phyloP scores from a whole-genome alignment of 2,113 vertebrate species.

The Heteronetta atricapilla region DNA sequence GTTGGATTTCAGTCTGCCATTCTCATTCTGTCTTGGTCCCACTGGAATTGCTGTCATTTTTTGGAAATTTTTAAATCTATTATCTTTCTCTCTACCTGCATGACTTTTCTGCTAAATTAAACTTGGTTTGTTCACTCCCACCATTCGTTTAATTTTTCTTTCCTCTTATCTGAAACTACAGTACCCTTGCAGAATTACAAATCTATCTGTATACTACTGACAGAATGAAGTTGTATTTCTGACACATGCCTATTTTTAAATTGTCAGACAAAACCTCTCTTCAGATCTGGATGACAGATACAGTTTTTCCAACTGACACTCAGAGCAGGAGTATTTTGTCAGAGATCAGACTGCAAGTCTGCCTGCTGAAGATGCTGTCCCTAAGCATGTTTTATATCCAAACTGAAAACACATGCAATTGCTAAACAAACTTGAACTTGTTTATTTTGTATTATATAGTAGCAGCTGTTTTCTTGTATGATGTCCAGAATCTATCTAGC shows the following conservation, averaged over 20 bases:
- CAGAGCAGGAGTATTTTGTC: slow-evolving; percentile 39
- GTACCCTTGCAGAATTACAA: not conserved
- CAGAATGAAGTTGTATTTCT: slow-evolving; percentile 17
- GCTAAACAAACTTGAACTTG: slow-evolving; percentile 57
- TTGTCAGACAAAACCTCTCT: not conserved
- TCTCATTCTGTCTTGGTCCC: not conserved
- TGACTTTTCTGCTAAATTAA: not conserved
- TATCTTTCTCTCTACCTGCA: not conserved
- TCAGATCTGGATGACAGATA: not conserved
- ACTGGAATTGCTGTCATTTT: not conserved
- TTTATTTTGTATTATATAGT: slow-evolving; percentile 47
- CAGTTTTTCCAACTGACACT: slow-evolving; percentile 11
- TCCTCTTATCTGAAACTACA: not conserved
- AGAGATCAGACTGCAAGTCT: slow-evolving; percentile 21
- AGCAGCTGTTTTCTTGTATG: slow-evolving; percentile 51
- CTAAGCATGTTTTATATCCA: slow-evolving; percentile 18
- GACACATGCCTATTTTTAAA: slow-evolving; percentile 9
- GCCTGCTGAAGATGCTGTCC: slow-evolving; percentile 37
- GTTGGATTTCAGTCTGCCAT: not conserved
- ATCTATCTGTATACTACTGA: not conserved
- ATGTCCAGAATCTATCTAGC: slow-evolving; percentile 9
- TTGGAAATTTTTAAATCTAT: not conserved
- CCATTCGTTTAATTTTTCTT: not conserved
- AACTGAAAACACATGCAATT: slow-evolving; percentile 45
- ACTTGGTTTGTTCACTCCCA: not conserved